A percentile compares a stretch with the other conserved stretches of the same genome.
phyloP scores from a whole-genome alignment of 2,797 vertebrate species.

The Bucorvus abyssinicus region DNA sequence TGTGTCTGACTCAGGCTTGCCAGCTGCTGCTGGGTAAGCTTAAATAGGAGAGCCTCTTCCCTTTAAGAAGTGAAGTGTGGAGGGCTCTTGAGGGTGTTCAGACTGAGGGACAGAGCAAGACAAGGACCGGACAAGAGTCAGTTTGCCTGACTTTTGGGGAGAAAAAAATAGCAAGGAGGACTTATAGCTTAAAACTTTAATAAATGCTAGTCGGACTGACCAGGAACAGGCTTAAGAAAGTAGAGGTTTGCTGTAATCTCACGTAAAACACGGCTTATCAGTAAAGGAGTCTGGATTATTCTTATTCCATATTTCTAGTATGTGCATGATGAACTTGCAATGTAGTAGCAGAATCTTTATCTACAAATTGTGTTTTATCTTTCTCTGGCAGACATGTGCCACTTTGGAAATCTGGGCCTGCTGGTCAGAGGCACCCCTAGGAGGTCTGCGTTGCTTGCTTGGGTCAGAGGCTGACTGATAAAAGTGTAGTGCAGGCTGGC shows the following conservation, averaged over 20 bases:
- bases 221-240: not conserved
- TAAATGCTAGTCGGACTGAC: not conserved
- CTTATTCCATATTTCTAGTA: not conserved
- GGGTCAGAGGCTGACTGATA: not conserved
- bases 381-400: not conserved
- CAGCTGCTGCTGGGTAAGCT: not conserved
- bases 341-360: not conserved
- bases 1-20: not conserved
- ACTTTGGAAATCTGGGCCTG: not conserved
- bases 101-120: not conserved
- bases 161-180: not conserved
- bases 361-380: not conserved
- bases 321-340: not conserved
- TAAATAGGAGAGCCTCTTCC: not conserved
- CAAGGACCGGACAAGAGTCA: not conserved
- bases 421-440: not conserved
- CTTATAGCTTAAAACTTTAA: not conserved
- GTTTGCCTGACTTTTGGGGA: not conserved
- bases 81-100: not conserved
- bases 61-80: not conserved
- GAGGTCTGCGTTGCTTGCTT: not conserved
- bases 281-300: not conserved
- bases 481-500: not conserved
- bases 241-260: not conserved
- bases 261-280: not conserved